Base-by-base conservation (phyloP, 64 coral and sea anemone species). In the Stylophora pistillata region DNA sequence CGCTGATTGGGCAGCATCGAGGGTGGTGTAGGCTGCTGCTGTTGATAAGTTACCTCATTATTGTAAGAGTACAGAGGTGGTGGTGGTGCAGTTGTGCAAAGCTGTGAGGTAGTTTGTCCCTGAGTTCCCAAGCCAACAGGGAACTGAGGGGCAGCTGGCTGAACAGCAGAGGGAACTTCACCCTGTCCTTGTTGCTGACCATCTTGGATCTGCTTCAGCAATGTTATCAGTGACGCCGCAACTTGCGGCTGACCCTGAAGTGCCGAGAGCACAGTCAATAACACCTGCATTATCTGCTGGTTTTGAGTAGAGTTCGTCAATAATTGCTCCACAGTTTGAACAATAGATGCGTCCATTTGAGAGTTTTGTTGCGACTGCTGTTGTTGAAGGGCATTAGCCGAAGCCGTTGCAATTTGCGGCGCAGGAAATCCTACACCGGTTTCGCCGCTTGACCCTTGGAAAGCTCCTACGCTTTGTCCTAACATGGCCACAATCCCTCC, bases 281-380 rank as follows among this genome's bases (percentile, higher is more conserved):
- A 75, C 9, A 82, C 74, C 17, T 92, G 90, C 82, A 92, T 77
- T 5, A 85, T 18, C 28, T 92, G 55, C 54, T 83, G 90, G 81
- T 92, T 92, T n/a, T 92, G 90, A 1, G 82, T 86, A 21, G 90
- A 86, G 47, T 65, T 74, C 15, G 90, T 86, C 18, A 92, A 53
- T 17, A 92, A n/a, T 27, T 74, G 85, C 13, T 47, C 29, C 20
- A 87, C 28, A 31, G 23, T 76, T 37, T 85, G 64, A 3, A 30
- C 29, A 28, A 58, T 26, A 30, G 72, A 15, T 13, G 69, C 55
- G 59, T 73, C 32, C 11, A 61, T n/a, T 85, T 91, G 71, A 34
- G 68, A 58, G 34, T 37, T 72, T 75, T 74, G 65, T 58, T 54
- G 89, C 15, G 15, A 27, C 10, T 33, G 88, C 21, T 86, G 78